Evolutionary conservation across 37 sponge, comb jelly and placozoan species (phyloP).

Genomic region (Axinella damicornis): DNA sequence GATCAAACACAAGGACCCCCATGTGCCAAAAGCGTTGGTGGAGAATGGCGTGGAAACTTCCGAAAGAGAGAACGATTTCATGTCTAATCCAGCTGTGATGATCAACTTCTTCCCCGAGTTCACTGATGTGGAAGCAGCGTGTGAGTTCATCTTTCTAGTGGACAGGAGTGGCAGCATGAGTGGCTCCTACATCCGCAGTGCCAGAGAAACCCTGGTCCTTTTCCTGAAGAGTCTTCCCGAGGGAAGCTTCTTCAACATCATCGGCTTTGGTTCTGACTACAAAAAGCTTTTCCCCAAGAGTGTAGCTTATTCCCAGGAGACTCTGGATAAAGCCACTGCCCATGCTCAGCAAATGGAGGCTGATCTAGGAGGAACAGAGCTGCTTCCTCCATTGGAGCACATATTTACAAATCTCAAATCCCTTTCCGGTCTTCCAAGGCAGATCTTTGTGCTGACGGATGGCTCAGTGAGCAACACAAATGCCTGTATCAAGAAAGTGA

Average conservation of each 20-base stretch:
- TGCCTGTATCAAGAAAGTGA: constrained; percentile 50
- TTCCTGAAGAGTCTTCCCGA: constrained; percentile 82
- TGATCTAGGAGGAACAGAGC: constrained; percentile 77
- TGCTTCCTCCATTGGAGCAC: constrained; percentile 66
- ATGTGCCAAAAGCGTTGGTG: constrained; percentile 35
- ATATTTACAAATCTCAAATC: constrained; percentile 43
- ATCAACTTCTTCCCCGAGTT: constrained; percentile 76
- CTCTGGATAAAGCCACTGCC: constrained; percentile 52
- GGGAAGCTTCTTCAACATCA: constrained; percentile 80
- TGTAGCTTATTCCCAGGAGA: constrained; percentile 61
- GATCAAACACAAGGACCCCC: constrained; percentile 43
- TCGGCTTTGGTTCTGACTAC: constrained; percentile 70
- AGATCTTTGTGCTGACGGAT: constrained; percentile 77
- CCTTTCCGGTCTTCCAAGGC: constrained; percentile 40
- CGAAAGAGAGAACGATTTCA: constrained; percentile 16
- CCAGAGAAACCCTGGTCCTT: constrained; percentile 71
- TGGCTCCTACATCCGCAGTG: constrained; percentile 63
- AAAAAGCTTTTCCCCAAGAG: constrained; percentile 66
- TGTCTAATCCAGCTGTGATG: constrained; percentile 59
- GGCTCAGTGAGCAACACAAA: constrained; percentile 74
- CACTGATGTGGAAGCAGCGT: constrained; percentile 24
- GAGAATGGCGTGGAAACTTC: constrained; percentile 10
- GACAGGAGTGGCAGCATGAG: constrained; percentile 87
- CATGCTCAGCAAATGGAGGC: constrained; percentile 59
- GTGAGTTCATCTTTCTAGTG: constrained; percentile 81